Percentiles rank a stretch among this genome's conserved stretches.
Evolutionary conservation across 2,888 invertebrate genomes (phyloP).

Genomic region (Neria commutata): DNA sequence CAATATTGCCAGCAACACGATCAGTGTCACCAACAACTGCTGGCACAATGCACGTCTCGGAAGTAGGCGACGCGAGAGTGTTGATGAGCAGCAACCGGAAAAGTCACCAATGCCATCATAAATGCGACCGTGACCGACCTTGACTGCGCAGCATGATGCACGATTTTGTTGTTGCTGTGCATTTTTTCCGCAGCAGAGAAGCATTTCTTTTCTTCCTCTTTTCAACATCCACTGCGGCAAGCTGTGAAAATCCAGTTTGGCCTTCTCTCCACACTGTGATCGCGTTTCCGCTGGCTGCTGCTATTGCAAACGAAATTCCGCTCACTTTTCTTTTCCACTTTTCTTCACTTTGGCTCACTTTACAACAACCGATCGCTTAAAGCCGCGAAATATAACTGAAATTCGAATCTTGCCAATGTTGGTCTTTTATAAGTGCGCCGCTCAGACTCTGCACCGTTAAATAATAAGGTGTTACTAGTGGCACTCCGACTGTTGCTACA

Average conservation of each 20-base stretch:
- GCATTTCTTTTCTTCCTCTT: conserved; percentile 28
- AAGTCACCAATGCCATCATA: background rate
- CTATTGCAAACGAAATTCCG: conserved; percentile 26
- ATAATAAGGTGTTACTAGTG: too few species aligned
- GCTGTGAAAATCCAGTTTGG: too few species aligned
- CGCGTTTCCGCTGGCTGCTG: conserved; percentile 21
- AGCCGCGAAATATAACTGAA: conserved; percentile 38
- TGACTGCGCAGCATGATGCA: conserved; percentile 53
- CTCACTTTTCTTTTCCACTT: conserved; percentile 11
- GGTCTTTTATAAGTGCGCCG: conserved; percentile 36
- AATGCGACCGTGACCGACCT: conserved; percentile 43
- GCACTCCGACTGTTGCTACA: too few species aligned
- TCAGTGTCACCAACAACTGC: conserved; percentile 24
- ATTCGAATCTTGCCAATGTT: conserved; percentile 26
- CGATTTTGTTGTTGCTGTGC: conserved; percentile 31
- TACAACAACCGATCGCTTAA: conserved; percentile 22
- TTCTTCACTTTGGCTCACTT: conserved; percentile 15
- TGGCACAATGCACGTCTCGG: conserved; percentile 22
- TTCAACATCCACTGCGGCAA: background rate
- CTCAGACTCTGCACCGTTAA: too few species aligned
- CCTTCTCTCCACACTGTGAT: too few species aligned
- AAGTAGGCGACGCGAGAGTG: conserved; percentile 20
- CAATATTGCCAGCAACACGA: conserved; percentile 35
- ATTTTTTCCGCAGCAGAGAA: conserved; percentile 6
- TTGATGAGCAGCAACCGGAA: background rate